A percentile compares a stretch with the other conserved stretches of the same genome.
Conservation (phyloP, 2,888 invertebrate genomes). For the Sarcophaga subvicina region DNA sequence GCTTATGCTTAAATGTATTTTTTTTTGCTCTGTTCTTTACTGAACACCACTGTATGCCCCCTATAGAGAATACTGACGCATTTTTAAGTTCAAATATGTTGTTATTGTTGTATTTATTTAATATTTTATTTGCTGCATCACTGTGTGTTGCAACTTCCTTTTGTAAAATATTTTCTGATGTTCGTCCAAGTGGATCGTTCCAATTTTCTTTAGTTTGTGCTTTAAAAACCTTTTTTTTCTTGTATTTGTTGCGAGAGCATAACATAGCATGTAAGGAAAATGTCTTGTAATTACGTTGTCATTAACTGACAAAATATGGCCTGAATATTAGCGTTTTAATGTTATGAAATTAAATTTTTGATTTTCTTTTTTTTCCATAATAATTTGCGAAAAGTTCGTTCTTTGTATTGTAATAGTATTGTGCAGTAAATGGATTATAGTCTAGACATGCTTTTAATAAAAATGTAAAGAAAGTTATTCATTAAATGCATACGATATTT, state of each 20-base stretch:
- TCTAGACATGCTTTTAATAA: too few relatives aligned
- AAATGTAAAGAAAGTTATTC: too few relatives aligned
- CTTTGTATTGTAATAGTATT: too few relatives aligned
- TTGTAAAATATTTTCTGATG: slow-evolving; percentile 25
- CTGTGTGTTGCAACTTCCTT: slow-evolving; percentile 44
- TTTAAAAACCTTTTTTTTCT: neutral
- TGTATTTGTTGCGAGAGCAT: neutral
- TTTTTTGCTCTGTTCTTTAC: neutral
- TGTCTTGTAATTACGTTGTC: neutral
- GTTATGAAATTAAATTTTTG: too few relatives aligned
- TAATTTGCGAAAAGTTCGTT: too few relatives aligned
- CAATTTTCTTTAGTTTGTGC: slow-evolving; percentile 18
- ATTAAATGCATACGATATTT: too few relatives aligned
- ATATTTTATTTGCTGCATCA: slow-evolving; percentile 56
- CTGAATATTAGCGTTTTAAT: too few relatives aligned
- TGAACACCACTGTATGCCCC: slow-evolving; percentile 31
- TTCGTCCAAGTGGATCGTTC: slow-evolving; percentile 40
- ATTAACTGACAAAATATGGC: neutral
- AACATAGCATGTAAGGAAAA: neutral
- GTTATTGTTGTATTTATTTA: slow-evolving; percentile 20
- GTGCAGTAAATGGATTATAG: too few relatives aligned
- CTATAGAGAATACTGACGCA: slow-evolving; percentile 42
- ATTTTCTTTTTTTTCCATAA: too few relatives aligned
- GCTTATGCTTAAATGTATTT: too few relatives aligned
- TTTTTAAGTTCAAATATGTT: slow-evolving; percentile 26